Base-by-base conservation (phyloP, 53 echinoderm and acorn worm species). In the Holothuria leucospilota region DNA sequence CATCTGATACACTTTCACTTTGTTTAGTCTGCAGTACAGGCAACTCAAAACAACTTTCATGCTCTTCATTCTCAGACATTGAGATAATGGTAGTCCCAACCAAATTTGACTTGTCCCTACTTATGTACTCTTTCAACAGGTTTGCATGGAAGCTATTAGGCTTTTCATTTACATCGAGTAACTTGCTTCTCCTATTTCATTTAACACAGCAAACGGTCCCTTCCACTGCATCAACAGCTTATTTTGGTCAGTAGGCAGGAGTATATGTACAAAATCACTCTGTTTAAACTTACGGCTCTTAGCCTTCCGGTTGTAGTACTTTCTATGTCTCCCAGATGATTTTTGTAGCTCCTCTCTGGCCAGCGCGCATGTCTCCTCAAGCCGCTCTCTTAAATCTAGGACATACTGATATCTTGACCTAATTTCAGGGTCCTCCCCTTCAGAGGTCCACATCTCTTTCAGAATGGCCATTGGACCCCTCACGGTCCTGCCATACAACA, bases 381-480 rank as follows among this genome's bases (percentile, higher is more conserved):
- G 63, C 24, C 87, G 24, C 1, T 87, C 78, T 18, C 66, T 77
- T 20, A 87, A 64, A 24, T 87, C 87, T 39, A 87, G 41, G 24
- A 87, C 79, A 59, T 78, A 87, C 18, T 87, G 78, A 79, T 87
- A 87, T 2, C 63, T 66, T 1, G 75, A 78, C 51, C 78, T 87
- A 10, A 53, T 64, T 78, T 87, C 64, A 11, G 77, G 64, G 20
- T 63, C 65, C 26, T 81, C 82, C 68, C 53, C 24, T 12, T 38
- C 56, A 56, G 69, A 68, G 10, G 88, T 81, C 88, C 88, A 88
- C 27, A 88, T 69, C 40, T 88, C 88, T 8, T 78, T 87, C 9
- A 88, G 88, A 18, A 88, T 88, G 9, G 23, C 68, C 88, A 81
- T n/a, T n/a, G n/a, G n/a, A n/a, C n/a, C n/a, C n/a, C n/a, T n/a